Conservation (phyloP, 2,113 vertebrate genomes). For the Pandion haliaetus region DNA sequence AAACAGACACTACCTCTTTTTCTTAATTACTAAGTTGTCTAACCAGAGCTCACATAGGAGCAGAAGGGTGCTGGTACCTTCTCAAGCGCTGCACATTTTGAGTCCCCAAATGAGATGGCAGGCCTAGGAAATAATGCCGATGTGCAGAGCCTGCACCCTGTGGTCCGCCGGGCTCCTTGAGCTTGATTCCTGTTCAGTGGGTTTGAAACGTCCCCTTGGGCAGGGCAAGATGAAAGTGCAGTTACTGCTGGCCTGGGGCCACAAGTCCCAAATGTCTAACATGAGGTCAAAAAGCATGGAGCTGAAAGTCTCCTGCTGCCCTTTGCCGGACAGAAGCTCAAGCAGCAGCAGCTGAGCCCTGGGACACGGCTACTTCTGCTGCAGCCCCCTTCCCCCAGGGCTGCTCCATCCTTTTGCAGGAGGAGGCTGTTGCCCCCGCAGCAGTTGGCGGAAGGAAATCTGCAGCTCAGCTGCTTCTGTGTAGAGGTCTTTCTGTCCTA, state of each 20-base stretch:
- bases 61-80: neutral
- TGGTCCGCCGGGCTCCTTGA: accelerated
- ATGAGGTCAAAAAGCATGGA: neutral
- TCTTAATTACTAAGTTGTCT: neutral
- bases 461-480: conserved; percentile 4
- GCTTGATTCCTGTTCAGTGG: neutral
- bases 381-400: neutral
- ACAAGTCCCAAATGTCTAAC: neutral
- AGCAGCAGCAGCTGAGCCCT: neutral
- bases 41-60: neutral
- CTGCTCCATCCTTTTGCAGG: neutral
- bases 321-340: neutral
- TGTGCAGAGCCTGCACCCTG: neutral
- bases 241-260: conserved; percentile 11
- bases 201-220: neutral
- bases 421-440: neutral
- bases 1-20: neutral
- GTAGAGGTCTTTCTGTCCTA: neutral
- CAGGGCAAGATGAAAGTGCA: neutral
- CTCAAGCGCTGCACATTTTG: neutral
- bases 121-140: neutral
- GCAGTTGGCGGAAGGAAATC: neutral
- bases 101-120: neutral
- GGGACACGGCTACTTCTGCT: neutral
- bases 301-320: neutral